These are phyloP conservation scores for Emys orbicularis DNA, from an alignment of 2,797 vertebrate species.

Conservation along the genomic window DNA sequence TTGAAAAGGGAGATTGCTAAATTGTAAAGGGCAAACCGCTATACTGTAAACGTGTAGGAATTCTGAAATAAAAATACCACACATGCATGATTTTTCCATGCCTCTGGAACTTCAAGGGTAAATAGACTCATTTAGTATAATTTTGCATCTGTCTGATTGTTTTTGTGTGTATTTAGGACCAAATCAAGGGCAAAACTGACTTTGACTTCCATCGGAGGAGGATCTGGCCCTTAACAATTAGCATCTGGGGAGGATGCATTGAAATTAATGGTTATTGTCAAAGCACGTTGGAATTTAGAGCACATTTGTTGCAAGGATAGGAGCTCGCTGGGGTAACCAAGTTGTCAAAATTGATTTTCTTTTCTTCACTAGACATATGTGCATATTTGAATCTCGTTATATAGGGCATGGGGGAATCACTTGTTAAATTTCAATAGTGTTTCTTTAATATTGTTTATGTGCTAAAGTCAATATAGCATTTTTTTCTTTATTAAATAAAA, in stretches of 20 bases:
- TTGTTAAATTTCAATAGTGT: slow-evolving; percentile 57
- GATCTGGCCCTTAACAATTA: slow-evolving; percentile 41
- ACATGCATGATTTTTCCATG: background rate
- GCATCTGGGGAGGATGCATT: slow-evolving; percentile 56
- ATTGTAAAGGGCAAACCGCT: background rate
- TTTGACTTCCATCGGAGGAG: slow-evolving; percentile 17
- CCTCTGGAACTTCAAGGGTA: slow-evolving; percentile 12
- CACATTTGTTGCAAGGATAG: slow-evolving; percentile 68
- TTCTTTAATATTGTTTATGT: slow-evolving; percentile 51
- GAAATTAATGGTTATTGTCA: slow-evolving; percentile 68
- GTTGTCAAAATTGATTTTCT: slow-evolving; percentile 69
- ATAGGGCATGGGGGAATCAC: slow-evolving; percentile 55
- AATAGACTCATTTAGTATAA: background rate
- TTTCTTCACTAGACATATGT: slow-evolving; percentile 47
- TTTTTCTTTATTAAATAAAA: slow-evolving; percentile 71
- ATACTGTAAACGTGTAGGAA: slow-evolving; percentile 15
- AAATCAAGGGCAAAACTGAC: slow-evolving; percentile 46
- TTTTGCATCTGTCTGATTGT: slow-evolving; percentile 43
- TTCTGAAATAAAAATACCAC: slow-evolving; percentile 48
- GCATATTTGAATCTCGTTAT: slow-evolving; percentile 58
- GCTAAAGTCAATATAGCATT: slow-evolving; percentile 44
- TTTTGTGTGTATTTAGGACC: slow-evolving; percentile 33
- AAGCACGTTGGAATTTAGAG: slow-evolving; percentile 72
- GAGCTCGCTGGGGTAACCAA: slow-evolving; percentile 36
- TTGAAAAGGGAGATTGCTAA: slow-evolving; percentile 6